Evolutionary conservation across 2,113 vertebrate genomes (phyloP).

Genomic region (Actenoides lindsayi): DNA sequence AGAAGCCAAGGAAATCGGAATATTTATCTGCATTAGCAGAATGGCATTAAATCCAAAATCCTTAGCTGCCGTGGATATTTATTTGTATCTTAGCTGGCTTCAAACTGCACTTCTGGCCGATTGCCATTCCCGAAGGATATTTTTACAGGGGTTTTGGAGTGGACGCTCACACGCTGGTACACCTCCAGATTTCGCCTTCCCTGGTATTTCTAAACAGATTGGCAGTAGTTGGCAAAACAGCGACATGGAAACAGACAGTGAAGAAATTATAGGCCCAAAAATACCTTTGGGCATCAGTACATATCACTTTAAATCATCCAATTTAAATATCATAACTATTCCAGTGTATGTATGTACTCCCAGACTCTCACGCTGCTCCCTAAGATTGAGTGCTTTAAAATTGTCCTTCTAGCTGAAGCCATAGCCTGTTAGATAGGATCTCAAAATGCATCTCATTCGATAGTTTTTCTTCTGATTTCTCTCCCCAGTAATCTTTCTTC

Average conservation of each 20-base stretch:
- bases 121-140: conserved; percentile 33
- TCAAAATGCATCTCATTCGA: too few relatives aligned
- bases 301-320: conserved; percentile 49
- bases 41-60: conserved; percentile 10
- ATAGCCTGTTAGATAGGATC: background rate
- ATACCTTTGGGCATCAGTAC: conserved; percentile 26
- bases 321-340: background rate
- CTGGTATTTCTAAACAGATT: conserved; percentile 22
- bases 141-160: conserved; percentile 33
- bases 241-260: conserved; percentile 1
- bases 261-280: conserved; percentile 21
- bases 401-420: background rate
- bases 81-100: conserved; percentile 6
- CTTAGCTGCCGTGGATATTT: conserved; percentile 26
- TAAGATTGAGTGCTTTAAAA: conserved; percentile 9
- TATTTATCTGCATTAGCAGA: conserved; percentile 26
- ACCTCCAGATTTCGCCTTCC: conserved; percentile 5
- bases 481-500: background rate
- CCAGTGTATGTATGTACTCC: background rate
- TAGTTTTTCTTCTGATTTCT: background rate
- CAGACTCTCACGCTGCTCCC: conserved; percentile 26
- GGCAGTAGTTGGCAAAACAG: conserved; percentile 30
- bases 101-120: background rate
- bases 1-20: conserved; percentile 4
- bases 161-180: background rate